phyloP scores from a whole-genome alignment of 2,113 vertebrate species.

The Zapus hudsonius region DNA sequence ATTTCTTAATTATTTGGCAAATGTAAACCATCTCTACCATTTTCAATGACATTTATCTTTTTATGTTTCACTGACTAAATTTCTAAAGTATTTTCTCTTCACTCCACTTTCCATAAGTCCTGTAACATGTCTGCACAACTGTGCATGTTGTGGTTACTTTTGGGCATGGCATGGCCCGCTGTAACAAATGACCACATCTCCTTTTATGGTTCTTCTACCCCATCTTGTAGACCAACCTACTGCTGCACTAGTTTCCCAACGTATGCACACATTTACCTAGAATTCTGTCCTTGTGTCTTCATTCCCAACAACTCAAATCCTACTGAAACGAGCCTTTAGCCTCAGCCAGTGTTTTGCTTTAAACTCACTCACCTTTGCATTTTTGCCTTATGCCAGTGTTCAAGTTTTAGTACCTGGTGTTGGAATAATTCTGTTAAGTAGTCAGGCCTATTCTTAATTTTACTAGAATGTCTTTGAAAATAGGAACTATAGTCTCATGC shows the following conservation, averaged over 20 bases:
- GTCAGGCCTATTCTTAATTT: neutral
- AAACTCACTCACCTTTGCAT: neutral
- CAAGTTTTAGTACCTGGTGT: neutral
- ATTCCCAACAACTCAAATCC: conserved; percentile 30
- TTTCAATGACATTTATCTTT: neutral
- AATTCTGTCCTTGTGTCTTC: neutral
- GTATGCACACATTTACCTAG: neutral
- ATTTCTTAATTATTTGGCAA: neutral
- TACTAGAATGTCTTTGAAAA: neutral
- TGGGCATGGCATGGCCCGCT: neutral
- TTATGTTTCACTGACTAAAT: neutral
- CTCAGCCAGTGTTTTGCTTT: neutral
- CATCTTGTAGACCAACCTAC: neutral
- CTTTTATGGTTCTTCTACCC: neutral
- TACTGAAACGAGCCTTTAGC: neutral
- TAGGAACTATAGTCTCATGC: neutral
- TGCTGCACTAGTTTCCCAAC: neutral
- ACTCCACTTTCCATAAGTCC: neutral
- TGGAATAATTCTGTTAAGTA: conserved; percentile 20
- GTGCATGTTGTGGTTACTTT: neutral
- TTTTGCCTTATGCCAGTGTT: neutral
- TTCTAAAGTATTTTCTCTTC: neutral
- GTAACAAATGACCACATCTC: neutral
- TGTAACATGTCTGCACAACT: neutral
- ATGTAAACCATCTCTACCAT: neutral